Evolutionary conservation across 1,140 invertebrate genomes (phyloP), one percentile per base, ranked within the genome.

Genomic region (Drosophila ohnishii): DNA sequence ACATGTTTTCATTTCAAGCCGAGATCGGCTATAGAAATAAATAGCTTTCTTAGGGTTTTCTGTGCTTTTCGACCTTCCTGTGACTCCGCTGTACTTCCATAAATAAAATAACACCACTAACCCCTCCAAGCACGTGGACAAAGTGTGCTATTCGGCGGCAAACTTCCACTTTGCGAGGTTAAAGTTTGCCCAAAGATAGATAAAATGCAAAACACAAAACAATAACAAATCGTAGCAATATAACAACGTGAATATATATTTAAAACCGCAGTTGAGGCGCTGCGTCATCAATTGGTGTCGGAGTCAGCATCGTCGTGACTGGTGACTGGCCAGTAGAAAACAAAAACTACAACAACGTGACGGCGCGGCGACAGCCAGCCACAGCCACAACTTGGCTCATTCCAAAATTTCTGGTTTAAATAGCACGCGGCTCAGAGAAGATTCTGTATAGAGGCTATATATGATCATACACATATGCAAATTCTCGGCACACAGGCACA

Each of bases 361-460:
- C 59, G 51, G 51, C 4, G 32, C 32, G 51, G 51, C 51, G 51
- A 53, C 51, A 55, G 48, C 48, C 48, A 50, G 50, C 32, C 32
- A 35, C 32, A 53, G 34, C 59, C 63, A 16, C 62, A 25, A 56
- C 62, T 75, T 66, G 70, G 77, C 71, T 85, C 77, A 78, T 85
- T 76, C 79, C 30, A 40, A 77, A 64, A 77, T 73, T 67, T 87
- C 64, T 79, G 72, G 79, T 70, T 83, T 87, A 69, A 65, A 79
- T 83, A 85, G 81, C 81, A 72, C 76, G 77, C 71, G 76, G 64
- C 71, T 75, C 71, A 61, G 44, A 64, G 51, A 75, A 67, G 72
- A 75, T 75, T 75, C 72, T 67, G 40, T 50, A 67, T 53, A 53
- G 50, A 53, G 45, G 35, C 39, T 75, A 55, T 75, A 77, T 77